phyloP scores from a whole-genome alignment of 1,140 invertebrate species.

The Rhopalosiphum padi region DNA sequence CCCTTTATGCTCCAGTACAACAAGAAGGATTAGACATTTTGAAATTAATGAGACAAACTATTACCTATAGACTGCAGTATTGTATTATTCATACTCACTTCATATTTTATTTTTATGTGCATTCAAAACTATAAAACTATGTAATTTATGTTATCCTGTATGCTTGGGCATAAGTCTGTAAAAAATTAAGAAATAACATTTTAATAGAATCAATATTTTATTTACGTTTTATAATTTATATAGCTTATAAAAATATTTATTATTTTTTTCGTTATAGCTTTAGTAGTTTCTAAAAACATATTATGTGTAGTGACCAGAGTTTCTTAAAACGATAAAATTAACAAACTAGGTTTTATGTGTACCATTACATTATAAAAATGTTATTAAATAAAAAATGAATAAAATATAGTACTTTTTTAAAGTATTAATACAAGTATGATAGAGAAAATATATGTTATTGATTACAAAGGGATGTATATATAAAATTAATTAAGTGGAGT shows the following conservation, averaged over 20 bases:
- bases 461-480: not conserved
- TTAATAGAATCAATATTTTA: constrained; percentile 15
- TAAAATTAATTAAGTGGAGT: not conserved
- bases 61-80: not conserved
- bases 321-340: not conserved
- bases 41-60: not conserved
- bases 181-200: constrained; percentile 12
- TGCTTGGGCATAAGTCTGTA: not conserved
- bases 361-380: not conserved
- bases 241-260: constrained; percentile 10
- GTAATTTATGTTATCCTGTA: not conserved
- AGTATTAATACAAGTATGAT: not conserved
- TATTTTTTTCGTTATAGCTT: not conserved
- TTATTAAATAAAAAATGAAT: not conserved
- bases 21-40: not conserved
- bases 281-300: not conserved
- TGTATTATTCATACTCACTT: not conserved
- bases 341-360: not conserved
- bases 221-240: not conserved
- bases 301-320: not conserved
- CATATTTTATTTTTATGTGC: not conserved
- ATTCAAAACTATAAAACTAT: not conserved
- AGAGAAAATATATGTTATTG: not conserved
- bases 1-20: not conserved
- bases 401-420: not conserved